These are phyloP conservation scores for Oeneis ivallda DNA, from an alignment of 2,888 invertebrate genomes.

Conservation along the genomic window DNA sequence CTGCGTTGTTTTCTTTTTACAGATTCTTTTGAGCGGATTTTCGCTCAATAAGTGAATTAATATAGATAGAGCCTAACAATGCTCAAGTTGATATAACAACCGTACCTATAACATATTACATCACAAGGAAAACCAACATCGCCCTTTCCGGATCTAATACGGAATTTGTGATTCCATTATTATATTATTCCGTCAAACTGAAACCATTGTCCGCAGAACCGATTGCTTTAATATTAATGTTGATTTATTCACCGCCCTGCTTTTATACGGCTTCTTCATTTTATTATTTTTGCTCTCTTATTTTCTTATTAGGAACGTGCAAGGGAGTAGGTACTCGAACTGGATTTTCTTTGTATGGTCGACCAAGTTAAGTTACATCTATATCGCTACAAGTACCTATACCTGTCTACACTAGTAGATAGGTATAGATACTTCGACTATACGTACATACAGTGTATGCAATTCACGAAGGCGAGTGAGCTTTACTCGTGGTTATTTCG, in stretches of 20 bases:
- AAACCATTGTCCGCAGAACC: conserved; percentile 36
- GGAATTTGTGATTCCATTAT: conserved; percentile 17
- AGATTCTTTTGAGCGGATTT: too few species aligned
- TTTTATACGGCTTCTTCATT: conserved; percentile 8
- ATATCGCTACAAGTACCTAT: too few species aligned
- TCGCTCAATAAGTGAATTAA: too few species aligned
- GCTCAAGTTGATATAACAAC: not conserved
- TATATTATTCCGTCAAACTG: conserved; percentile 34
- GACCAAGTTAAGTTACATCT: not conserved
- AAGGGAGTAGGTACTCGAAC: not conserved
- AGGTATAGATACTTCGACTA: too few species aligned
- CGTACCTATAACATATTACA: not conserved
- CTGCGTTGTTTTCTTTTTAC: too few species aligned
- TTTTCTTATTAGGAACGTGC: not conserved
- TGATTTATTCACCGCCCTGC: conserved; percentile 52
- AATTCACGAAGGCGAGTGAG: too few species aligned
- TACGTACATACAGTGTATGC: too few species aligned
- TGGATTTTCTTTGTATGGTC: not conserved
- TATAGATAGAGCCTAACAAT: not conserved
- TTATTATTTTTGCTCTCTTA: conserved; percentile 18
- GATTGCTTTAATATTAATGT: conserved; percentile 44
- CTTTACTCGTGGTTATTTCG: too few species aligned
- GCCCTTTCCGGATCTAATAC: not conserved
- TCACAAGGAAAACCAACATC: conserved; percentile 4
- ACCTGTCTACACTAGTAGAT: too few species aligned